Base-by-base conservation (phyloP, 2,797 vertebrate genomes). In the Pygocentrus nattereri region DNA sequence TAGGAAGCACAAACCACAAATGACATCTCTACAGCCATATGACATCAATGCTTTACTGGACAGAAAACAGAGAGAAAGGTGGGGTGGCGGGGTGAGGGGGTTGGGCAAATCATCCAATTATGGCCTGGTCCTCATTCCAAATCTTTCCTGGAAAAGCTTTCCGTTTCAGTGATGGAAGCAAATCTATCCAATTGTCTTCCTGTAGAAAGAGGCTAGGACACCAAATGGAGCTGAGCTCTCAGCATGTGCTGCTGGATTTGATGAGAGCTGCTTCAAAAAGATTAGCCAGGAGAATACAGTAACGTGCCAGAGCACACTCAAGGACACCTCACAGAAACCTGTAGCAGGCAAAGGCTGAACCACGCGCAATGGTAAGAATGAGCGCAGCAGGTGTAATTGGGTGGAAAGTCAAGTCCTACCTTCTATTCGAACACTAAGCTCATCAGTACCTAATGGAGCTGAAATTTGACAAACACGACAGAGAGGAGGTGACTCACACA, bases 101-200 rank as follows among this genome's bases (percentile, higher is more conserved):
- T 0, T 8, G 16, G 49, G 10, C 21, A n/a, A 50, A 49, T 61
- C n/a, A 49, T 62, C 52, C 49, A 38, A 73, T 78, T 58, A 83
- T 27, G 25, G 27, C 58, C 52, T 61, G 18, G 61, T 34, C 34
- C 44, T 73, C 41, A 41, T 59, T 79, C 8, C 70, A 54, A 54
- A 49, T 27, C 65, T 27, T 58, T 47, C 76, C 75, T 15, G 25
- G 34, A 73, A 61, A 78, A 56, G 80, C 50, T 86, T 84, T 80
- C 80, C 34, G 77, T 84, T 84, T 88, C 64, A 84, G 49, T 78
- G 72, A 81, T 69, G 84, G 71, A 82, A 74, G 74, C 61, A 85
- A 78, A 81, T 81, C 67, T 7, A 84, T 85, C 79, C 75, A 15
- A 80, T 65, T 78, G 76, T 80, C 80, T 73, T 84, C 64, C 79